A percentile compares a stretch with the other conserved stretches of the same genome.
phyloP scores from a whole-genome alignment of 2,113 vertebrate species.

The Etheostoma spectabile region DNA sequence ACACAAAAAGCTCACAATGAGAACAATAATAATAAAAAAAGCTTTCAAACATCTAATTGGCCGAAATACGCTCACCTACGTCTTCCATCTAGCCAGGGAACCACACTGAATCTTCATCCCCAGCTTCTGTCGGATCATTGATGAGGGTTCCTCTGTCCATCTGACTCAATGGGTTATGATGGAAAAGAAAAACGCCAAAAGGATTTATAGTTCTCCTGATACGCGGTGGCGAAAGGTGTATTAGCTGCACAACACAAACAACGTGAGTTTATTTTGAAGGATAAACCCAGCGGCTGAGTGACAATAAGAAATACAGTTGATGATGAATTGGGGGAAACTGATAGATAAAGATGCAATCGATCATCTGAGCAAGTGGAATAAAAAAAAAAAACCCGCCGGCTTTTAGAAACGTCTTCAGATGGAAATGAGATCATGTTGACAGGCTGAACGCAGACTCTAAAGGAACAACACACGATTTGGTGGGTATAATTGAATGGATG shows the following conservation, averaged over 20 bases:
- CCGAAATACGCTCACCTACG: no score
- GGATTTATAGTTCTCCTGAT: conserved; percentile 19
- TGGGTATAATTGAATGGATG: background rate
- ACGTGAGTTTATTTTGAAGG: background rate
- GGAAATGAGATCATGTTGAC: background rate
- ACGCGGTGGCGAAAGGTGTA: background rate
- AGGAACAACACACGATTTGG: background rate
- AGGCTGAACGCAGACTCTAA: conserved; percentile 1
- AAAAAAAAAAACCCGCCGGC: no score
- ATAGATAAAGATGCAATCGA: conserved; percentile 16
- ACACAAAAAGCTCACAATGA: no score
- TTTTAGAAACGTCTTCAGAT: background rate
- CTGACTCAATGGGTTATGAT: background rate
- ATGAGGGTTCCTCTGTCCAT: background rate
- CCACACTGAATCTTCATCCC: background rate
- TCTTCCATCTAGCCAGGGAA: no score
- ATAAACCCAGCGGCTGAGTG: conserved; percentile 6
- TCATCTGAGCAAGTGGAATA: conserved; percentile 20
- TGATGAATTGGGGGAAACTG: background rate
- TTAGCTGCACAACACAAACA: conserved; percentile 9
- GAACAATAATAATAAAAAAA: no score
- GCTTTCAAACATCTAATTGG: no score
- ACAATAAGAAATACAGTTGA: conserved; percentile 1
- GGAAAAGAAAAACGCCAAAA: background rate
- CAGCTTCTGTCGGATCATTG: background rate